Evolutionary conservation across 2,113 vertebrate genomes (phyloP).

Genomic region (Mesoclemmys tuberculata): DNA sequence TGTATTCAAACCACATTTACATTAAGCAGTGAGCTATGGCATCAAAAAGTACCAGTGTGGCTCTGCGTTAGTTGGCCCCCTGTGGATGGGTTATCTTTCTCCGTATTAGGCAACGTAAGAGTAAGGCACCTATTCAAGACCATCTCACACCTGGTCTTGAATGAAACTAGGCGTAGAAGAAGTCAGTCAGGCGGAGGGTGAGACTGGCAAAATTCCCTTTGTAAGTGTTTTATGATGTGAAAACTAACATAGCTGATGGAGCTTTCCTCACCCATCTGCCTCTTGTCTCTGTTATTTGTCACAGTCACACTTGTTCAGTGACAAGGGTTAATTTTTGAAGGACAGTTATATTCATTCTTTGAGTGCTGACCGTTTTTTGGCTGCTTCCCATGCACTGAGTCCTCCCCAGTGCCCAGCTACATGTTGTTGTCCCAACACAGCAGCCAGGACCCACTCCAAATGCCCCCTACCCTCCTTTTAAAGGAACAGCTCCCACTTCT

Average conservation of each 20-base stretch:
- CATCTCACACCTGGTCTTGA: neutral
- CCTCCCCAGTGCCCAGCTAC: neutral
- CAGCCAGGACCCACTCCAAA: accelerated
- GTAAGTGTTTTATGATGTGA: neutral
- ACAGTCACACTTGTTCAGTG: neutral
- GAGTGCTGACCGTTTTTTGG: neutral
- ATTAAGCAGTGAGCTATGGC: neutral
- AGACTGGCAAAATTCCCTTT: neutral
- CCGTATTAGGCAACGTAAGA: too few relatives aligned
- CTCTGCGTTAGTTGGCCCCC: neutral
- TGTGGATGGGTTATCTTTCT: too few relatives aligned
- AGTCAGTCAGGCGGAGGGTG: neutral
- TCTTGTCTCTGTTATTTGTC: neutral
- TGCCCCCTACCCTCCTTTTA: accelerated
- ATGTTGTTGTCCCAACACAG: neutral
- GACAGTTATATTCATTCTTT: neutral
- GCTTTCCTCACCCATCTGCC: neutral
- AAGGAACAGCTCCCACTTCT: neutral
- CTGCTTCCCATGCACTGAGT: neutral
- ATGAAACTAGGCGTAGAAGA: neutral
- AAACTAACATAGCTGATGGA: too few relatives aligned
- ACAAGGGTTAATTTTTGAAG: neutral
- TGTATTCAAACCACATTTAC: neutral
- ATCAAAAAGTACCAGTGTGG: accelerated
- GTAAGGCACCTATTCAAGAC: neutral